A percentile compares a stretch with the other conserved stretches of the same genome.
phyloP scores from a whole-genome alignment of 2,888 invertebrate species.

The Metallyticus violacea region DNA sequence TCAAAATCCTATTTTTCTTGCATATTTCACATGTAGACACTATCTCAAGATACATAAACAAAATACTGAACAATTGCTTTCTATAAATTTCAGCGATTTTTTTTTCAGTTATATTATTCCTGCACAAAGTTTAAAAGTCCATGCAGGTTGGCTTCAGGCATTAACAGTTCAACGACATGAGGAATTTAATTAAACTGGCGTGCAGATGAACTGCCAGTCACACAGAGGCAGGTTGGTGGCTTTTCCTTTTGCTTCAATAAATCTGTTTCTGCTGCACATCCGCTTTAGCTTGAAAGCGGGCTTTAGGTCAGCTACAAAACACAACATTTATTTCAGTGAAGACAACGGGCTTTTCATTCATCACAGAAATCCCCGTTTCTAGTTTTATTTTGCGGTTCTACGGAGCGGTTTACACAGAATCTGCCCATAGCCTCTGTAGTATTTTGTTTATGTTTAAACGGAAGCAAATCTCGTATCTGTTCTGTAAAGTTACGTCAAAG shows the following conservation, averaged over 20 bases:
- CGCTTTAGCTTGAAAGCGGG: neutral
- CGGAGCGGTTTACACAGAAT: neutral
- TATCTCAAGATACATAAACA: too few species aligned
- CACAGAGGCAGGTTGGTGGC: neutral
- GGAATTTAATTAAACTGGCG: neutral
- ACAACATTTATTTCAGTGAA: neutral
- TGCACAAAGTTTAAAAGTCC: too few species aligned
- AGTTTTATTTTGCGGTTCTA: neutral
- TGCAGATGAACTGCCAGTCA: neutral
- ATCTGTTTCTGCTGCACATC: neutral
- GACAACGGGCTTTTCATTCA: neutral
- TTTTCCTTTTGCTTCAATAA: neutral
- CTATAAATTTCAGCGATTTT: too few species aligned
- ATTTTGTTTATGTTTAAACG: neutral
- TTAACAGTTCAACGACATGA: neutral
- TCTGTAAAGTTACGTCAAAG: too few species aligned
- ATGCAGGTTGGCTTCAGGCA: neutral
- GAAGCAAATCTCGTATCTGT: too few species aligned
- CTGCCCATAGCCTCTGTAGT: neutral
- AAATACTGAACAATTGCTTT: too few species aligned
- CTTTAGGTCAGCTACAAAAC: neutral
- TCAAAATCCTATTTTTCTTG: too few species aligned
- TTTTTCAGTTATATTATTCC: too few species aligned
- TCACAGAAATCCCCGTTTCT: neutral
- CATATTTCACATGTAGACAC: too few species aligned